Conservation (phyloP, 2,797 vertebrate genomes). For the Orientallactaga sibirica region DNA sequence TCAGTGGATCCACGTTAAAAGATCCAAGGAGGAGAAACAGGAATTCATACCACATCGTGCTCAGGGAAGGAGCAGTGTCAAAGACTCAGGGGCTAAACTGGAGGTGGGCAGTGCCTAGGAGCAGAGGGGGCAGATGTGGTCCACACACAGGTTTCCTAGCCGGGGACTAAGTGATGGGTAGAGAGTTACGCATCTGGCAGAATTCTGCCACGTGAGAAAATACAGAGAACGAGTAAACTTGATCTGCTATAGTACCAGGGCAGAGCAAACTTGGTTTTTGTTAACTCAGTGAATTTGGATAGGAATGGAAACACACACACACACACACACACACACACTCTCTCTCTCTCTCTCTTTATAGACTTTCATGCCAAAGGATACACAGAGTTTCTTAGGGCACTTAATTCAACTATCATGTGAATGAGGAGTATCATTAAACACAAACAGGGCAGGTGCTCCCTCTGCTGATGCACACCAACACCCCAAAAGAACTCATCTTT, state of each 20-base stretch:
- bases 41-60: not conserved
- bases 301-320: not conserved
- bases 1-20: not conserved
- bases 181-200: not conserved
- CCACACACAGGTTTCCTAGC: not conserved
- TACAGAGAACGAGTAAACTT: not conserved
- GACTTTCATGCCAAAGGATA: not conserved
- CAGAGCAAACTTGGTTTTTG: constrained; percentile 13
- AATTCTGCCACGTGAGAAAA: not conserved
- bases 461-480: not conserved
- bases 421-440: not conserved
- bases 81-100: not conserved
- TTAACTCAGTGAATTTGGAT: not conserved
- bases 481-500: not conserved
- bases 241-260: not conserved
- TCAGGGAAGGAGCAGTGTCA: not conserved
- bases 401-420: not conserved
- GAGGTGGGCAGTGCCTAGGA: not conserved
- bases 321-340: too few relatives aligned
- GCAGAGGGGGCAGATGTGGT: not conserved
- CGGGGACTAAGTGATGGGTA: not conserved
- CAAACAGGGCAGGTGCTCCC: not conserved
- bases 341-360: not conserved
- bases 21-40: not conserved
- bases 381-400: not conserved